Conservation (phyloP, 2,888 invertebrate species). For the Phorcus lineatus region DNA sequence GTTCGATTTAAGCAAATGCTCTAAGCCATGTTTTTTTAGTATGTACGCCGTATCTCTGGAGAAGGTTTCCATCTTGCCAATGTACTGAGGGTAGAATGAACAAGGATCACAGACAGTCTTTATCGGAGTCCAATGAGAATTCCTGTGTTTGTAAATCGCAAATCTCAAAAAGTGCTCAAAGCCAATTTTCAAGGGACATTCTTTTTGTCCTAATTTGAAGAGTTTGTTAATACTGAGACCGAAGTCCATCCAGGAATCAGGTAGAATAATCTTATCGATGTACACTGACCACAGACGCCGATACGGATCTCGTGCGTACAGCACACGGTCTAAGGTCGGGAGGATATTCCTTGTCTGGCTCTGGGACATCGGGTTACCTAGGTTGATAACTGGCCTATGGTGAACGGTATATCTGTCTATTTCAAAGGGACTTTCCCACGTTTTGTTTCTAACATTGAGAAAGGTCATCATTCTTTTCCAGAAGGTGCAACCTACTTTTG, state of each 20-base stretch:
- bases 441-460: background rate
- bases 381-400: background rate
- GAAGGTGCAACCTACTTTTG: constrained; percentile 16
- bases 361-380: background rate
- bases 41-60: constrained; percentile 30
- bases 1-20: background rate
- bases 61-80: constrained; percentile 42
- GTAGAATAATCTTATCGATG: constrained; percentile 38
- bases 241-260: constrained; percentile 26
- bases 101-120: constrained; percentile 33
- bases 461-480: constrained; percentile 10
- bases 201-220: background rate
- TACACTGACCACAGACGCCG: constrained; percentile 37
- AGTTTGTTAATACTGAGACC: background rate
- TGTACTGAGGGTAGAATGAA: constrained; percentile 18
- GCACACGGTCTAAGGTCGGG: background rate
- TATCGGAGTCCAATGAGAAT: constrained; percentile 33
- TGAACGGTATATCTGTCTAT: background rate
- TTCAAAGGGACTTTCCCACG: background rate
- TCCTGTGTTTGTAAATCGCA: background rate
- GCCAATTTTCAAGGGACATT: constrained; percentile 1
- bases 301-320: constrained; percentile 33
- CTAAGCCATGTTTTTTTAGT: constrained; percentile 10
- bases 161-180: constrained; percentile 24
- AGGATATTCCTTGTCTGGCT: background rate